Evolutionary conservation across 2,888 invertebrate species (phyloP).

Genomic region (Athrips mouffetella): DNA sequence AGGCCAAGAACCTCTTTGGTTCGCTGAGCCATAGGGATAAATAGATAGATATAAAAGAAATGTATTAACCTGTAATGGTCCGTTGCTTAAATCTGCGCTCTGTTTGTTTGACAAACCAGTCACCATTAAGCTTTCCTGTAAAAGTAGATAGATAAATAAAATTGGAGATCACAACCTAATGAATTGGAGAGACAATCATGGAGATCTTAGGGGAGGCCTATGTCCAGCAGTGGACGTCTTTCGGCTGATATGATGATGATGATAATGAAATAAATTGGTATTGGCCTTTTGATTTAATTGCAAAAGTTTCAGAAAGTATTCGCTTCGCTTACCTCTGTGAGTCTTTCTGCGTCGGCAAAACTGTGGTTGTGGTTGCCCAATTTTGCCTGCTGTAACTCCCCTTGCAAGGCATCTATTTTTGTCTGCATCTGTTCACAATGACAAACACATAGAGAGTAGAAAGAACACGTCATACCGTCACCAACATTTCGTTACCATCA

Average conservation of each 20-base stretch:
- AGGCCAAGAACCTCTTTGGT: too few species aligned
- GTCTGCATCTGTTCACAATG: constrained; percentile 65
- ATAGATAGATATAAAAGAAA: too few species aligned
- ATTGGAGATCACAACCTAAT: too few species aligned
- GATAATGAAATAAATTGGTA: too few species aligned
- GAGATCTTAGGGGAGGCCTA: too few species aligned
- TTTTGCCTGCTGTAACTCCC: constrained; percentile 57
- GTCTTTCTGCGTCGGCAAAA: constrained; percentile 59
- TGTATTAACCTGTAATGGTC: constrained; percentile 61
- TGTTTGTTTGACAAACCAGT: constrained; percentile 62
- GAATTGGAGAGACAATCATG: too few species aligned
- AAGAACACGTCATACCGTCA: constrained; percentile 8
- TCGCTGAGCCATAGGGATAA: too few species aligned
- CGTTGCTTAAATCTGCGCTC: constrained; percentile 57
- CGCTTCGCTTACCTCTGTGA: constrained; percentile 47
- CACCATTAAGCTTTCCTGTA: constrained; percentile 71
- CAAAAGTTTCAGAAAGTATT: too few species aligned
- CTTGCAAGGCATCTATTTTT: constrained; percentile 69
- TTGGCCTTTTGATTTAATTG: too few species aligned
- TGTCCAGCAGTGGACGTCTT: too few species aligned
- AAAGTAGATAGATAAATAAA: constrained; percentile 12
- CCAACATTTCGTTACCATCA: constrained; percentile 2
- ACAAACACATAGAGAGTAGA: background rate
- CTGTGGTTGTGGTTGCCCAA: constrained; percentile 51
- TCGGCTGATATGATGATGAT: too few species aligned